Evolutionary conservation across 2,113 vertebrate species (phyloP).

Genomic region (Ochotona princeps): DNA sequence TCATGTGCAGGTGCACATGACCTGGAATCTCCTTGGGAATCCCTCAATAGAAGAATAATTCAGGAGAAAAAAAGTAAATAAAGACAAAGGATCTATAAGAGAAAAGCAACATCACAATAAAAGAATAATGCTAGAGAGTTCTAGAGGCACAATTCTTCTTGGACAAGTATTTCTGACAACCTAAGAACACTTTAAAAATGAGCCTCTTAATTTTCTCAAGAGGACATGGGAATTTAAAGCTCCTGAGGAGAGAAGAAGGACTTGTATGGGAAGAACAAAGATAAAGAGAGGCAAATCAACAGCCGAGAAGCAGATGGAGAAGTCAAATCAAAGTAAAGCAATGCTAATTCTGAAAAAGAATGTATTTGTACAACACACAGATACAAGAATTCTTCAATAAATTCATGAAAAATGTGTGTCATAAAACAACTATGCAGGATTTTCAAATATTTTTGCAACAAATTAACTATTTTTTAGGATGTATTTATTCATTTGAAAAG

Average conservation of each 20-base stretch:
- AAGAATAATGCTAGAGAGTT: background rate
- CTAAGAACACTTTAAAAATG: background rate
- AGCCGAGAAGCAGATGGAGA: background rate
- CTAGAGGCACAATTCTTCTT: background rate
- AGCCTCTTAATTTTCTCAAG: background rate
- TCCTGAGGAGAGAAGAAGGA: background rate
- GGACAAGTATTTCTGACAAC: conserved; percentile 14
- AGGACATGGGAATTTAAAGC: background rate
- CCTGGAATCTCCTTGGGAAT: background rate
- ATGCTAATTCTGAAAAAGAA: background rate
- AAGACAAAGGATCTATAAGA: no score
- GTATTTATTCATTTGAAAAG: no score
- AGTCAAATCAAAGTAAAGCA: background rate
- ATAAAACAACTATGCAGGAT: no score
- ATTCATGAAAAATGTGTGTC: no score
- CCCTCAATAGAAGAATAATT: background rate
- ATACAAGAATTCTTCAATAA: no score
- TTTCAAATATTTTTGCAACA: no score
- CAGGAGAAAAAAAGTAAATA: background rate
- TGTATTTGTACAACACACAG: no score
- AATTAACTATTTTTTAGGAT: no score
- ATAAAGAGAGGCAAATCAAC: background rate
- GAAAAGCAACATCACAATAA: background rate
- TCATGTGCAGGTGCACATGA: background rate
- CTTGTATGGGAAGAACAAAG: background rate